Evolutionary conservation across 64 coral and sea anemone species (phyloP).

Genomic region (Actinia equina): DNA sequence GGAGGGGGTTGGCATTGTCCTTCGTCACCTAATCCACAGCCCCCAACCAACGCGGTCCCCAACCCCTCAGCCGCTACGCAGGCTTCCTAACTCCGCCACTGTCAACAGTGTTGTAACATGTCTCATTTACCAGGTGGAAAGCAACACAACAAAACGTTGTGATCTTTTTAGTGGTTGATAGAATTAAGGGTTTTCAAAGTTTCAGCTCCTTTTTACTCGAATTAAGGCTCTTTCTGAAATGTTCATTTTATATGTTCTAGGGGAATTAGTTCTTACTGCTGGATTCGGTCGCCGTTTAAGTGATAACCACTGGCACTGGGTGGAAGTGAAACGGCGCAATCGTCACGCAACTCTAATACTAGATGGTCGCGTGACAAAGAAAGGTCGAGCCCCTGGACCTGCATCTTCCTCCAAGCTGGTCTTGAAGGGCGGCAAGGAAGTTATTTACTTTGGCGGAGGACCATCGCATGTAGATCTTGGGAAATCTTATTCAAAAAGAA

Average conservation of each 20-base stretch:
- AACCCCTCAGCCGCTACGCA: too few relatives aligned
- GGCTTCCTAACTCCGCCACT: too few relatives aligned
- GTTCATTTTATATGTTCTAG: background rate
- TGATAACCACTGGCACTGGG: constrained; percentile 48
- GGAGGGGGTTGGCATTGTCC: too few relatives aligned
- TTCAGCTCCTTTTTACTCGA: too few relatives aligned
- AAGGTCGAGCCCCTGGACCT: background rate
- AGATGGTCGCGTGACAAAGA: background rate
- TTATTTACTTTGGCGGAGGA: constrained; percentile 48
- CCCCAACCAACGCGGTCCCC: too few relatives aligned
- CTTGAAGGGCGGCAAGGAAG: background rate
- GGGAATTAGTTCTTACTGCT: constrained; percentile 3
- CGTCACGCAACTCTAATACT: constrained; percentile 20
- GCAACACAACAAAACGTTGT: too few relatives aligned
- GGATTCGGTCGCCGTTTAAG: background rate
- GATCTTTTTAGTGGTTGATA: too few relatives aligned
- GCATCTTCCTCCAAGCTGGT: constrained; percentile 9
- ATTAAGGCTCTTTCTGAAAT: background rate
- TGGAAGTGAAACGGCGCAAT: constrained; percentile 30
- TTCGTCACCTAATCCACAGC: too few relatives aligned
- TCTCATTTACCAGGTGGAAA: too few relatives aligned
- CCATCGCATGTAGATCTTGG: background rate
- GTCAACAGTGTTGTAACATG: too few relatives aligned
- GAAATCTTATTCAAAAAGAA: constrained; percentile 36
- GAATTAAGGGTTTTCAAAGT: too few relatives aligned